These are phyloP conservation scores for Gymnobelideus leadbeateri DNA, from an alignment of 2,113 vertebrate species.

Conservation along the genomic window DNA sequence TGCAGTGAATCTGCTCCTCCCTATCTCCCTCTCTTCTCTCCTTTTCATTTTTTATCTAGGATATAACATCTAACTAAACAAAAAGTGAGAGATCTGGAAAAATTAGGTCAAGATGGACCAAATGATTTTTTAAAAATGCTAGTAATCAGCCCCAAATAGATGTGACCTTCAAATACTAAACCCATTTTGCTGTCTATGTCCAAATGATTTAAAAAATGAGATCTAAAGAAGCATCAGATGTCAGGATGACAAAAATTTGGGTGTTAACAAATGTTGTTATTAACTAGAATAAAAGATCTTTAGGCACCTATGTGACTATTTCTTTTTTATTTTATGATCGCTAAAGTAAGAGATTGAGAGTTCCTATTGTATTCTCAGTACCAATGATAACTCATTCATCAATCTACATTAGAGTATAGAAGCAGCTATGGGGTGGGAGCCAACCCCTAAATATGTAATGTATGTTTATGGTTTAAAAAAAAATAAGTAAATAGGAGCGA, in stretches of 20 bases:
- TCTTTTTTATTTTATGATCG: constrained; percentile 33
- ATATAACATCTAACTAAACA: constrained; percentile 54
- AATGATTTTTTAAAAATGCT: constrained; percentile 53
- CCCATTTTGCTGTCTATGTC: constrained; percentile 25
- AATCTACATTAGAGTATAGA: background rate
- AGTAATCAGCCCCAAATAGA: constrained; percentile 69
- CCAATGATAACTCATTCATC: background rate
- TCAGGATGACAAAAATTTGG: constrained; percentile 39
- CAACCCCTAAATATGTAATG: background rate
- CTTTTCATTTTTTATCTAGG: constrained; percentile 59
- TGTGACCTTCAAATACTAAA: constrained; percentile 61
- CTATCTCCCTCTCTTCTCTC: constrained; percentile 5
- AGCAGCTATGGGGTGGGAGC: background rate
- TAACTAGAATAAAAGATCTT: too few species aligned
- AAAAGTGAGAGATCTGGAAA: constrained; percentile 69
- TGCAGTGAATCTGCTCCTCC: background rate
- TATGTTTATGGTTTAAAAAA: constrained; percentile 23
- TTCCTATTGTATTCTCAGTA: constrained; percentile 13
- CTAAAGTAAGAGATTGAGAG: background rate
- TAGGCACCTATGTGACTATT: constrained; percentile 16
- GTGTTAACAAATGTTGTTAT: background rate
- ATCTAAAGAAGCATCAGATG: constrained; percentile 36
- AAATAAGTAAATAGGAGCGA: too few species aligned
- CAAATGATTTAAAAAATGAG: constrained; percentile 54
- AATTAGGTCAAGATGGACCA: constrained; percentile 66